Percentiles rank a stretch among this genome's conserved stretches.
These are phyloP conservation scores for Scrobipalpa costella DNA, from an alignment of 2,888 invertebrate genomes.

Conservation along the genomic window DNA sequence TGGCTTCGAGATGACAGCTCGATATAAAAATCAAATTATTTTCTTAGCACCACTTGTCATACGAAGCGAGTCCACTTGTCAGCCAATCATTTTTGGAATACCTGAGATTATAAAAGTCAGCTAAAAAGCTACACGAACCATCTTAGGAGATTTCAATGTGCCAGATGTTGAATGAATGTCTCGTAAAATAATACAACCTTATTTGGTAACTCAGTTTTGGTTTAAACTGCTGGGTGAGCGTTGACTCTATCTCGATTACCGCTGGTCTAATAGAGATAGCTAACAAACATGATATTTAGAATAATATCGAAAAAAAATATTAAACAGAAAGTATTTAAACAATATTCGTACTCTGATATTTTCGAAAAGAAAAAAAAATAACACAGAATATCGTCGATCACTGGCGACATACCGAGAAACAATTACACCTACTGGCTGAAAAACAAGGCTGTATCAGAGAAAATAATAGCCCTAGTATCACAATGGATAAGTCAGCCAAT, in stretches of 20 bases:
- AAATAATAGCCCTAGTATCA: conserved; percentile 21
- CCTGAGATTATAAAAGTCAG: too few relatives aligned
- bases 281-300: too few relatives aligned
- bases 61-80: conserved; percentile 29
- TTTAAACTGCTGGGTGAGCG: too few relatives aligned
- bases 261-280: too few relatives aligned
- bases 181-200: too few relatives aligned
- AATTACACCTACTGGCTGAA: conserved; percentile 34
- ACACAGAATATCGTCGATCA: conserved; percentile 9
- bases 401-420: conserved; percentile 26
- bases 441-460: conserved; percentile 26
- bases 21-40: conserved; percentile 68
- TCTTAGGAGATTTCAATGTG: too few relatives aligned
- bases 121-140: too few relatives aligned
- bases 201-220: too few relatives aligned
- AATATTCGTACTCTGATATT: background rate
- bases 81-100: conserved; percentile 1
- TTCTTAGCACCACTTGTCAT: conserved; percentile 44
- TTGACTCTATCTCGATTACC: too few relatives aligned
- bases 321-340: conserved; percentile 18
- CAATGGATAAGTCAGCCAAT: conserved; percentile 35
- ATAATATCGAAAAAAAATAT: background rate
- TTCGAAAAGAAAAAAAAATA: background rate
- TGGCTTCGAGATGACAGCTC: conserved; percentile 54
- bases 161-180: too few relatives aligned